Evolutionary conservation across 2,113 vertebrate species (phyloP).

Genomic region (Egretta garzetta): DNA sequence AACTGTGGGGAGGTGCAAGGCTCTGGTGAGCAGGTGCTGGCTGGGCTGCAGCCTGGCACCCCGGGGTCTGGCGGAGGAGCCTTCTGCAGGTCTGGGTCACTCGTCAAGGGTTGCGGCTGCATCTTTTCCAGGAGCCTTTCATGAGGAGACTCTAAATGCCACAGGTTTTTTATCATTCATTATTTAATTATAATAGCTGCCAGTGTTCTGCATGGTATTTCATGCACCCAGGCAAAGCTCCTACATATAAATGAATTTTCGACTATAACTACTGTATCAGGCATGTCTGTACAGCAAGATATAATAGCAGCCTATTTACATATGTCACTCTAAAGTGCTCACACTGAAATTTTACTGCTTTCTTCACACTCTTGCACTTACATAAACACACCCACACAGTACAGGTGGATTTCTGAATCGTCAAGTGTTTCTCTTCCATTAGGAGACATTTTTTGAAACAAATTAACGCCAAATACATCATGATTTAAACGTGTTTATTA

Average conservation of each 20-base stretch:
- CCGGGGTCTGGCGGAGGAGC: fast-evolving
- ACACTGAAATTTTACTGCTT: conserved; percentile 51
- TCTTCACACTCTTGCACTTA: conserved; percentile 60
- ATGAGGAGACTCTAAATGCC: not conserved
- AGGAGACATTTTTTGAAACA: conserved; percentile 51
- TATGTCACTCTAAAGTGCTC: conserved; percentile 29
- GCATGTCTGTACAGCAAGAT: not conserved
- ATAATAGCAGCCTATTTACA: conserved; percentile 17
- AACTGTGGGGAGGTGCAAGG: fast-evolving
- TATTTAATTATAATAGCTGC: not conserved
- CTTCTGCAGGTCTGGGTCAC: not conserved
- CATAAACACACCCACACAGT: conserved; percentile 33
- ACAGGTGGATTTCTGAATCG: conserved; percentile 1
- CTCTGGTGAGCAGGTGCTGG: fast-evolving
- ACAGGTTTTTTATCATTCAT: not conserved
- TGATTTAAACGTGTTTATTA: conserved; percentile 44
- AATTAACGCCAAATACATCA: conserved; percentile 37
- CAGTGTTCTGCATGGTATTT: not conserved
- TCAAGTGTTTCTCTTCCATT: conserved; percentile 20
- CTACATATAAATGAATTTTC: conserved; percentile 25
- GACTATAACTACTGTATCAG: not conserved
- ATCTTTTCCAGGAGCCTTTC: not conserved
- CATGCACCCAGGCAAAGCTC: not conserved
- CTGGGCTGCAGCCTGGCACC: fast-evolving
- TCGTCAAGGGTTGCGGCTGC: not conserved